These are phyloP conservation scores for Entosphenus tridentatus DNA, from an alignment of 2,113 vertebrate genomes.

Conservation along the genomic window DNA sequence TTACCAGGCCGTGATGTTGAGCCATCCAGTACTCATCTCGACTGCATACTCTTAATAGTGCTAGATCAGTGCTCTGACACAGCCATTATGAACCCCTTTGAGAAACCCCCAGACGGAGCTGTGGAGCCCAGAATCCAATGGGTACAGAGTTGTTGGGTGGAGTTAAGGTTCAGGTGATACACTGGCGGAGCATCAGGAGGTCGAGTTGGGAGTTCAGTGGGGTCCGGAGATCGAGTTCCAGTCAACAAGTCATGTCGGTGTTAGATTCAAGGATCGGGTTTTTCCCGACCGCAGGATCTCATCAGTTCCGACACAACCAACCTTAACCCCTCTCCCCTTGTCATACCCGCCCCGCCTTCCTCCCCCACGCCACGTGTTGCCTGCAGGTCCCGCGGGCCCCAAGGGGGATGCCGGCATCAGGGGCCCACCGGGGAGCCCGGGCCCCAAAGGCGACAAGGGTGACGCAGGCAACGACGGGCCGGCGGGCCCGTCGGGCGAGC, in stretches of 20 bases:
- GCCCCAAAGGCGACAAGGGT: conserved; percentile 66
- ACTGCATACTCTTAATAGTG: too few species aligned
- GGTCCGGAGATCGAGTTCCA: background rate
- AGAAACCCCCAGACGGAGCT: too few species aligned
- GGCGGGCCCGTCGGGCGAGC: conserved; percentile 46
- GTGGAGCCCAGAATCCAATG: too few species aligned
- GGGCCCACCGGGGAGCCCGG: conserved; percentile 41
- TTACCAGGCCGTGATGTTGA: too few species aligned
- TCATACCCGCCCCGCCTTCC: conserved; percentile 13
- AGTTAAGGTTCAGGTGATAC: too few species aligned
- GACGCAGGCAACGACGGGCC: conserved; percentile 49
- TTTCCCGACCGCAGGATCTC: background rate
- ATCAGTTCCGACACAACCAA: conserved; percentile 8
- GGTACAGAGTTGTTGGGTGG: too few species aligned
- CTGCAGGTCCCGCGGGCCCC: conserved; percentile 68
- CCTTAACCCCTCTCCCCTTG: conserved; percentile 13
- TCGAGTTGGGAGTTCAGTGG: background rate
- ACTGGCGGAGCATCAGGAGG: too few species aligned
- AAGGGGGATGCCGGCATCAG: conserved; percentile 62
- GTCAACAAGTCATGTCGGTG: background rate
- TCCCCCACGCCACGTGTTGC: conserved; percentile 12
- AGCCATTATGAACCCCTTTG: too few species aligned
- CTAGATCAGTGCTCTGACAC: too few species aligned
- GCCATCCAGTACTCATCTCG: too few species aligned
- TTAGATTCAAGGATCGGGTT: background rate